Base-by-base conservation (phyloP, 2,888 invertebrate genomes). In the Drosophila birchii region DNA sequence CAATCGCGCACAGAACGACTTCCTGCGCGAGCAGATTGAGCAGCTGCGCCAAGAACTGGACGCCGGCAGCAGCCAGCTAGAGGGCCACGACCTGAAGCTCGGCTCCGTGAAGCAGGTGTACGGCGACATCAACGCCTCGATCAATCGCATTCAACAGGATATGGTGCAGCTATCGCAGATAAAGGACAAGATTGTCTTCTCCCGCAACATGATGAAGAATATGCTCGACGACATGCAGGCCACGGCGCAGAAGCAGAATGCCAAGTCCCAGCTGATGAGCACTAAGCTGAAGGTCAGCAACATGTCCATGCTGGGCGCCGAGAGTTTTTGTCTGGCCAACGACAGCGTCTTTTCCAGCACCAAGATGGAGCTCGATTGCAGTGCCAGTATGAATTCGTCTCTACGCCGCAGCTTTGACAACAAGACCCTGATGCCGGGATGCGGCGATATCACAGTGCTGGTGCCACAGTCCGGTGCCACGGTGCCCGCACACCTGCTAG, bases 171-270 rank as follows among this genome's bases (percentile, higher is more conserved):
- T 92, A 18, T 81, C 88, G 29, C 90, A 92, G 79, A 91, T 92
- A 38, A 92, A 91, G 62, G 91, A 92, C 18, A 92, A 92, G 76
- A 92, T 92, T n/a, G 67, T 91, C 12, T 91, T 90, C 62, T 90
- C 91, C 2, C 91, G 90, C 63, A 91, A 89, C 62, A 79, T 92
- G 72, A 60, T 92, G 60, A 86, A 88, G 61, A 90, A 85, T 59
- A 76, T 90, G 73, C 68, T 92, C 47, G 78, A 85, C 29, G 91
- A 91, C 45, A 82, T 90, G 80, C 90, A 91, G 66, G 66, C 80
- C 2, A 59, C 71, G 16, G 56, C 60, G 3, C 78, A 79, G 1
- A 76, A 68, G 34, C 80, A 79, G 39, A 78, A 75, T 44, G 67
- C 73, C n/a, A 90, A 90, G 66, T 80, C 89, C 6, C 87, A 89